Conservation (phyloP, 64 coral and sea anemone genomes). For the Montipora capricornis region DNA sequence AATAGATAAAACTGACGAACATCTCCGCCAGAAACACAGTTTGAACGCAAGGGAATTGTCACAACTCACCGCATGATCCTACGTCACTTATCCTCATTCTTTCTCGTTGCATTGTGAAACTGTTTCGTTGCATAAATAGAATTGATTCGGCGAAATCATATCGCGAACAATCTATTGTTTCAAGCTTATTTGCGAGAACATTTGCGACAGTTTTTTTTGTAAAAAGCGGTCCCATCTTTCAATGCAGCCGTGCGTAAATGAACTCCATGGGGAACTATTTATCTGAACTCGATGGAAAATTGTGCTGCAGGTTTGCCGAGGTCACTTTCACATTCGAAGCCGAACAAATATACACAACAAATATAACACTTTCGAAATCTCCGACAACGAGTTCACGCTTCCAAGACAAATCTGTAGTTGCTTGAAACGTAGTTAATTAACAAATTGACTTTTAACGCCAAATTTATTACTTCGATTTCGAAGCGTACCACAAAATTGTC, state of each 20-base stretch:
- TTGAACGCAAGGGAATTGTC: not conserved
- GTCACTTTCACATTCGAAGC: not conserved
- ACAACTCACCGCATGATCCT: not conserved
- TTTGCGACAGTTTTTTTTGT: not conserved
- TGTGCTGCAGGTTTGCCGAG: not conserved
- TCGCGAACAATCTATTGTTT: constrained; percentile 18
- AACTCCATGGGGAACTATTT: too few species aligned
- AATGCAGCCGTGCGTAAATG: too few species aligned
- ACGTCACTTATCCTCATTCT: not conserved
- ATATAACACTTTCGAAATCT: not conserved
- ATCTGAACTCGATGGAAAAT: not conserved
- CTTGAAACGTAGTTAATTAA: not conserved
- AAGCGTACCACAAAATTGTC: not conserved
- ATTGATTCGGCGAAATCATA: not conserved
- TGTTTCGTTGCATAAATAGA: not conserved
- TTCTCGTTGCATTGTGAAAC: not conserved
- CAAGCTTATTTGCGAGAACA: not conserved
- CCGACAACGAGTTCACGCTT: not conserved
- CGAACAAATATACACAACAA: not conserved
- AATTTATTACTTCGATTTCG: not conserved
- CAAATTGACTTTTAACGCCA: not conserved
- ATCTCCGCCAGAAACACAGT: constrained; percentile 1
- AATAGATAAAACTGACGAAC: not conserved
- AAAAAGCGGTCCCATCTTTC: not conserved
- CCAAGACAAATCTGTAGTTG: not conserved